Evolutionary conservation across 2,797 vertebrate genomes (phyloP).

Genomic region (Delichon dasypus): DNA sequence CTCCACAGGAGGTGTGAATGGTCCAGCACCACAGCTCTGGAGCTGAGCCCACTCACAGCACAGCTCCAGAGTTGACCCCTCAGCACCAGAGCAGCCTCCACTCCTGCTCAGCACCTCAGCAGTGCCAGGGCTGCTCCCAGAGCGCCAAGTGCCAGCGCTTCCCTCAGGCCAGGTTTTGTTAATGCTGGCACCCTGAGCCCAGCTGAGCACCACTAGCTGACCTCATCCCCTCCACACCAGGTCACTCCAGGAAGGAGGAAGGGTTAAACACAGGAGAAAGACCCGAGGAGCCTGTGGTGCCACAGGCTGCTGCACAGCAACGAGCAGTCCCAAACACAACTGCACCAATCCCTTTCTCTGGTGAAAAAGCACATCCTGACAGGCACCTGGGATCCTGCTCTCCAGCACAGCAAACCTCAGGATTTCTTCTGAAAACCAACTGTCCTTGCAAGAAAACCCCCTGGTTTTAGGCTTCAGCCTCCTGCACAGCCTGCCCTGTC

Average conservation of each 20-base stretch:
- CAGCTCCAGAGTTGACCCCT: not conserved
- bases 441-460: not conserved
- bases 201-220: not conserved
- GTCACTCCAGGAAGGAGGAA: not conserved
- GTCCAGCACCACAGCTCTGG: no score
- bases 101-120: not conserved
- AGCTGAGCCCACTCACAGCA: not conserved
- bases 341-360: fast-evolving
- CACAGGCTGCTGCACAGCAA: not conserved
- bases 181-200: not conserved
- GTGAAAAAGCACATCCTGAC: not conserved
- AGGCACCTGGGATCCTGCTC: not conserved
- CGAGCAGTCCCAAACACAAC: not conserved
- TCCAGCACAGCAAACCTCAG: not conserved
- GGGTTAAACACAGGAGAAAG: not conserved
- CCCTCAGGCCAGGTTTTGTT: not conserved
- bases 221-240: not conserved
- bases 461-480: not conserved
- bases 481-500: not conserved
- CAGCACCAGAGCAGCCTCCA: not conserved
- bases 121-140: not conserved
- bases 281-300: not conserved
- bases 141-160: fast-evolving
- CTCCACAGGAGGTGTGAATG: no score
- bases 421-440: not conserved